Percentiles rank a stretch among this genome's conserved stretches.
phyloP scores from a whole-genome alignment of 2,113 vertebrate species.

The Podilymbus podiceps region DNA sequence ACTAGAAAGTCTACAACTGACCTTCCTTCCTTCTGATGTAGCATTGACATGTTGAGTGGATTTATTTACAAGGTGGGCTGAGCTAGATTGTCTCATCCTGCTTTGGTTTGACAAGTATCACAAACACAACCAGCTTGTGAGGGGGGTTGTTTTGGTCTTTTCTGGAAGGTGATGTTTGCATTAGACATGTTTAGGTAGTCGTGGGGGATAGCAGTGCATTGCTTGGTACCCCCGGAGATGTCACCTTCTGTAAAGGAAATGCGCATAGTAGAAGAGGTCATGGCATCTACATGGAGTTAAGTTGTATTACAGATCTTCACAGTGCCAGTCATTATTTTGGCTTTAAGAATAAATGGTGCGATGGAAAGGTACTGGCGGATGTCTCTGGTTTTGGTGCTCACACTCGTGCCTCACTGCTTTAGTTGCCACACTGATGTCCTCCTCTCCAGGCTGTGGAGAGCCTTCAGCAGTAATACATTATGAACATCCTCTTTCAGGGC shows the following conservation, averaged over 20 bases:
- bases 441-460: not conserved
- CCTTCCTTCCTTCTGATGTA: not conserved
- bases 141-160: not conserved
- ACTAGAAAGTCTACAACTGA: not conserved
- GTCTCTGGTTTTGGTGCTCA: not conserved
- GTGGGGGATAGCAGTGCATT: not conserved
- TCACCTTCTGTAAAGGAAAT: not conserved
- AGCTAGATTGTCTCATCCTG: not conserved
- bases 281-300: not conserved
- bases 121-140: not conserved
- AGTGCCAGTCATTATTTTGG: not conserved
- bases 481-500: constrained; percentile 13
- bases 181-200: not conserved
- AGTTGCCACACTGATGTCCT: not conserved
- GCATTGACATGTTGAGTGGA: accelerated
- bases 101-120: not conserved
- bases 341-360: not conserved
- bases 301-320: not conserved
- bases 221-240: not conserved
- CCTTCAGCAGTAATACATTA: constrained; percentile 27
- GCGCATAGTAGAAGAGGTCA: not conserved
- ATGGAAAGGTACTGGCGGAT: not conserved
- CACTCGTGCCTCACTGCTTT: not conserved
- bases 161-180: not conserved
- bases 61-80: not conserved